phyloP scores from a whole-genome alignment of 1,140 invertebrate genomes.

The Camponotus vicinus region DNA sequence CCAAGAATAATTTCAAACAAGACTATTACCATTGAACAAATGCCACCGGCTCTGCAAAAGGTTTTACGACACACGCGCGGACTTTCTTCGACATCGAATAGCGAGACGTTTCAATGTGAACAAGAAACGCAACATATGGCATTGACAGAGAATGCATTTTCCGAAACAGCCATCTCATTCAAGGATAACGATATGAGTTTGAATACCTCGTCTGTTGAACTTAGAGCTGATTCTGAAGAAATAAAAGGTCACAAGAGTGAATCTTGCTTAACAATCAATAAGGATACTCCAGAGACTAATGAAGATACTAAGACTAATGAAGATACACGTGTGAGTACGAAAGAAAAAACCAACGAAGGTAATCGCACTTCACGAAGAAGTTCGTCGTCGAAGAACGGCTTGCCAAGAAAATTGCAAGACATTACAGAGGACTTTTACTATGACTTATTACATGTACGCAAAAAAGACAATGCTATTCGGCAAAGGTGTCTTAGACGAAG shows the following conservation, averaged over 20 bases:
- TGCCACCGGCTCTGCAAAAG: constrained; percentile 73
- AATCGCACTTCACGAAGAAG: neutral
- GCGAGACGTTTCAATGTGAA: neutral
- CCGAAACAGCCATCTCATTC: neutral
- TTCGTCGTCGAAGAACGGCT: neutral
- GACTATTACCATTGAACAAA: constrained; percentile 78
- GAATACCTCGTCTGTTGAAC: neutral
- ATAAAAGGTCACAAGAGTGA: neutral
- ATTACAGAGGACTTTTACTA: constrained; percentile 65
- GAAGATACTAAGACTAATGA: neutral
- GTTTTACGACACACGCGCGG: constrained; percentile 62
- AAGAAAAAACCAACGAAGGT: neutral
- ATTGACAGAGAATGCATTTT: neutral
- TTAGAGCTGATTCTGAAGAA: neutral
- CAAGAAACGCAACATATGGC: neutral
- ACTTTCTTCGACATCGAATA: constrained; percentile 3
- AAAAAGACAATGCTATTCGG: constrained; percentile 35
- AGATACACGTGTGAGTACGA: constrained; percentile 2
- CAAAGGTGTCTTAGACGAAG: constrained; percentile 49
- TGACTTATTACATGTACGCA: constrained; percentile 49
- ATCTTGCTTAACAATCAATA: neutral
- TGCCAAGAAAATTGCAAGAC: constrained; percentile 60
- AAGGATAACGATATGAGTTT: neutral
- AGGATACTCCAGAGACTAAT: neutral
- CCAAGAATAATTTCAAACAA: constrained; percentile 81